Base-by-base conservation (phyloP, 2,797 vertebrate genomes). In the Parotocinclus haroldoi region DNA sequence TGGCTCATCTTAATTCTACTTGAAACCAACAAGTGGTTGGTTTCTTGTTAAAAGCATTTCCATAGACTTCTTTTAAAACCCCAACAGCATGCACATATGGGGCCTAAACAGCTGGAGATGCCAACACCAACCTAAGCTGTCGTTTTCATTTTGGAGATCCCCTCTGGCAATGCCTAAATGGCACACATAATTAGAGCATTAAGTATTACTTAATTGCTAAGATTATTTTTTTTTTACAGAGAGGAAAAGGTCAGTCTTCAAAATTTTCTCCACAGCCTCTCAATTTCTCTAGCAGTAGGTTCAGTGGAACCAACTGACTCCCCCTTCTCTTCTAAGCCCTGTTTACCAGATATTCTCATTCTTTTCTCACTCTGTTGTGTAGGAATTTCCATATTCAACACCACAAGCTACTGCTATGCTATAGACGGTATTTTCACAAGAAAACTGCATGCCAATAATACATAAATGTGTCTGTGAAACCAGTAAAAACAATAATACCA, bases 171-270 rank as follows among this genome's bases (percentile, higher is more conserved):
- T 65, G 76, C 62, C 71, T 74, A 71, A 80, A 78, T 69, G 69
- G 63, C 76, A 79, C 75, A 73, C 75, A 73, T 82, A 80, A 82
- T 82, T 80, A 76, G 74, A 70, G 77, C 73, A 79, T 79, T 77
- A 77, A 75, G 77, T 73, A 62, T 66, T 66, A 58, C 37, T 70
- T 80, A 80, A 80, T 75, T 78, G 74, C 75, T 73, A 55, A 74
- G 65, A 67, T 62, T 17, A 46, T 65, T 67, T 48, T 56, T 62
- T 76, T 56, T 62, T 76, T 70, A 64, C 16, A 3, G 65, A 36
- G 56, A 76, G 46, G 54, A 72, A 74, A 82, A 82, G 78, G 78
- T 80, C 77, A 80, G 61, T 54, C 7, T 63, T 52, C 52, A 51
- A 46, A 65, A 39, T 69, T 72, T 57, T 66, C 68, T 27, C 27